These are phyloP conservation scores for Cyphomyrmex costatus DNA, from an alignment of 1,140 invertebrate genomes.

Conservation along the genomic window DNA sequence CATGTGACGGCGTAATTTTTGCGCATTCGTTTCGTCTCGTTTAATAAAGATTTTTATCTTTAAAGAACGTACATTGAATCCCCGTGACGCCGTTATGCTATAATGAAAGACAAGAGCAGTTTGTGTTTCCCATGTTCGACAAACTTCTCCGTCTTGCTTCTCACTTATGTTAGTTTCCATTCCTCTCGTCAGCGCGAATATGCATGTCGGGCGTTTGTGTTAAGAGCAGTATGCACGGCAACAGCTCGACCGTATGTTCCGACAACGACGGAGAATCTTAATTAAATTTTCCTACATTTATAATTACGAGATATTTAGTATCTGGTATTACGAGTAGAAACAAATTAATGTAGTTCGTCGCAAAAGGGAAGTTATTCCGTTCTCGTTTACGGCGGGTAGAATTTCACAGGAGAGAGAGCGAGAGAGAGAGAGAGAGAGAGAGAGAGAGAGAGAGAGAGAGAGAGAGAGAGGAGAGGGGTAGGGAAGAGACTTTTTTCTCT, in stretches of 20 bases:
- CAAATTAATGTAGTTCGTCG: conserved; percentile 41
- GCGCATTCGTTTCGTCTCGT: neutral
- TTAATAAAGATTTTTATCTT: neutral
- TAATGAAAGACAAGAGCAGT: neutral
- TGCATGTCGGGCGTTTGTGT: conserved; percentile 32
- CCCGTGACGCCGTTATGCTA: neutral
- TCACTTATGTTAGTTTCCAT: conserved; percentile 18
- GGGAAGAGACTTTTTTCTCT: neutral
- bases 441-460: too few species aligned
- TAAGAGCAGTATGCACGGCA: conserved; percentile 33
- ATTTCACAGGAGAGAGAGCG: neutral
- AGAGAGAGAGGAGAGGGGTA: too few species aligned
- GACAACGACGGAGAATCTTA: conserved; percentile 54
- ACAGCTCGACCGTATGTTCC: neutral
- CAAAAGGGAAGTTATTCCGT: neutral
- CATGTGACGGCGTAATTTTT: neutral
- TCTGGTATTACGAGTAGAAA: conserved; percentile 33
- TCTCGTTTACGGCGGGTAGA: neutral
- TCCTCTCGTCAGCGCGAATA: conserved; percentile 50
- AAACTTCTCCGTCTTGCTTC: conserved; percentile 23
- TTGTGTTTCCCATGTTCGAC: conserved; percentile 32
- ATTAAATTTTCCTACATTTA: conserved; percentile 57
- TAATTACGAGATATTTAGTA: conserved; percentile 50
- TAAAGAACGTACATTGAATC: neutral
- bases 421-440: neutral